Conservation (phyloP, 2,797 vertebrate genomes). For the Lepidocolaptes lacrymiger region DNA sequence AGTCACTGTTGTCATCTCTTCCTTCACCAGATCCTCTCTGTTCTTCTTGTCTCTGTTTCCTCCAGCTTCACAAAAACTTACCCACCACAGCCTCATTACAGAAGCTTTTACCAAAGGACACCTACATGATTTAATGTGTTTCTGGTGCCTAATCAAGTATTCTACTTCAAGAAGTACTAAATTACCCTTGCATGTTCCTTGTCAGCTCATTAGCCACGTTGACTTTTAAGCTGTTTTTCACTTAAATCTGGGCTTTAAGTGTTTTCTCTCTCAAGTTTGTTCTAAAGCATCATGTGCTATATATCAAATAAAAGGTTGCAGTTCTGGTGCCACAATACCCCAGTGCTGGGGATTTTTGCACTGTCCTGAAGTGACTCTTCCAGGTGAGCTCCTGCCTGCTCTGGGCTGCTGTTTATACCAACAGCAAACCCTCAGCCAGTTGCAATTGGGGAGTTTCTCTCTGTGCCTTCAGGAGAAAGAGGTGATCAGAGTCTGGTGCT, state of each 20-base stretch:
- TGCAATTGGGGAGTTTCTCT: not conserved
- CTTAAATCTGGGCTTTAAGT: not conserved
- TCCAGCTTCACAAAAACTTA: not conserved
- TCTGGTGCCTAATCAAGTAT: constrained; percentile 4
- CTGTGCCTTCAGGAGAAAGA: not conserved
- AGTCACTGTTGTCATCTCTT: not conserved
- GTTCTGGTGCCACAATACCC: not conserved
- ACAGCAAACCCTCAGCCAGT: not conserved
- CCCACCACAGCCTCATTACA: not conserved
- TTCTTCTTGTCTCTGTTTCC: not conserved
- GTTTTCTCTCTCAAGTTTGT: not conserved
- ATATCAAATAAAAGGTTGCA: not conserved
- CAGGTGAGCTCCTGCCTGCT: not conserved
- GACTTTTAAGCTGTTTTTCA: not conserved
- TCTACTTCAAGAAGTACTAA: not conserved
- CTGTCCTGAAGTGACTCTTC: not conserved
- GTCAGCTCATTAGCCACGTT: not conserved
- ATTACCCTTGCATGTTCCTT: not conserved
- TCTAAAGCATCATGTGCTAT: not conserved
- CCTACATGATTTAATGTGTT: not conserved
- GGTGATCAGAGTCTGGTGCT: not conserved
- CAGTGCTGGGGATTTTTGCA: not conserved
- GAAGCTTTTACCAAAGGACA: not conserved
- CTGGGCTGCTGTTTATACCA: not conserved
- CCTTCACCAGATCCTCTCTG: not conserved